phyloP scores from a whole-genome alignment of 2,113 vertebrate species.

The Balaeniceps rex region DNA sequence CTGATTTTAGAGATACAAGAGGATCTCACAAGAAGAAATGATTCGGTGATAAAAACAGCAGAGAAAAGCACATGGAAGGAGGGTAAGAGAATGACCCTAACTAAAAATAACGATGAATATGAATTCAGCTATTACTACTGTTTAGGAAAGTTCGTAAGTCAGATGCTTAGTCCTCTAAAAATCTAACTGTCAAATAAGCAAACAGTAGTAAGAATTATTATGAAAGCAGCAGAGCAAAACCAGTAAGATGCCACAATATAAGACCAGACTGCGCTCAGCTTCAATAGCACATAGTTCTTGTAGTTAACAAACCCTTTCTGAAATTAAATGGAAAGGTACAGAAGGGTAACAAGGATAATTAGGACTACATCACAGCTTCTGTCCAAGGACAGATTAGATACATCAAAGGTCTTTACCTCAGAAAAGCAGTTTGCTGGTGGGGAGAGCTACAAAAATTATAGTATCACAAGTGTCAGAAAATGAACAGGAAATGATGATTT shows the following conservation, averaged over 20 bases:
- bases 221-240: not conserved
- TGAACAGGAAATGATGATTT: not conserved
- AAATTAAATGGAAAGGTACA: not conserved
- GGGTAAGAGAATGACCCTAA: not conserved
- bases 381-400: not conserved
- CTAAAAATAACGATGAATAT: not conserved
- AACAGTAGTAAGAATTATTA: not conserved
- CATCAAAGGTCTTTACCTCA: not conserved
- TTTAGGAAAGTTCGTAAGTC: not conserved
- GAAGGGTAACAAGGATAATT: not conserved
- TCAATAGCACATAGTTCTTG: not conserved
- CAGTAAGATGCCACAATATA: rapidly evolving
- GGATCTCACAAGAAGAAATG: not conserved
- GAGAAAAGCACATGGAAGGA: not conserved
- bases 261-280: not conserved
- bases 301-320: not conserved
- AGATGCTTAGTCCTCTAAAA: not conserved
- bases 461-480: not conserved
- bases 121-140: not conserved
- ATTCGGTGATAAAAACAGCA: not conserved
- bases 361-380: not conserved
- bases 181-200: not conserved
- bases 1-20: not conserved
- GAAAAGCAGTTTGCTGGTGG: not conserved
- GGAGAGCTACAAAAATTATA: not conserved